Evolutionary conservation across 2,113 vertebrate genomes (phyloP).

Genomic region (Rhynchomys soricoides): DNA sequence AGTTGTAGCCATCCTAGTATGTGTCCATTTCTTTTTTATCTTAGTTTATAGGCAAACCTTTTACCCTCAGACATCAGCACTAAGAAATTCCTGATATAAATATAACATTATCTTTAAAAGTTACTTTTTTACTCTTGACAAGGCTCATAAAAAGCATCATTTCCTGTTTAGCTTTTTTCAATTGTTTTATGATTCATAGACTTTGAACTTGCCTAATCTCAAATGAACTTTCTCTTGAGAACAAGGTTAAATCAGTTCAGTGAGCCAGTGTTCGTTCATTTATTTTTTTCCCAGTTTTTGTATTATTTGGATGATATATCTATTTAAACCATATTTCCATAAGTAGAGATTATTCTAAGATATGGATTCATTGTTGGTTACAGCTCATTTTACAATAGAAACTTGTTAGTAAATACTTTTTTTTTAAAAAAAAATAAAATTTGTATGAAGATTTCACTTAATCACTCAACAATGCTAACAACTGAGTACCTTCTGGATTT

Average conservation of each 20-base stretch:
- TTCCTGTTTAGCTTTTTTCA: constrained; percentile 60
- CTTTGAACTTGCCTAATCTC: constrained; percentile 71
- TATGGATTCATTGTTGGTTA: background rate
- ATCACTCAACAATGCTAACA: background rate
- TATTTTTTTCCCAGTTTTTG: background rate
- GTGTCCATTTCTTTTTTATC: background rate
- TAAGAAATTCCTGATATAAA: constrained; percentile 56
- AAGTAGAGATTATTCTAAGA: background rate
- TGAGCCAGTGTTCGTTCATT: background rate
- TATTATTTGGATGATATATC: constrained; percentile 6
- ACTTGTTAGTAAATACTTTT: background rate
- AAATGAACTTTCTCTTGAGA: constrained; percentile 62
- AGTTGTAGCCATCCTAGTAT: background rate
- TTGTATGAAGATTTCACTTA: background rate
- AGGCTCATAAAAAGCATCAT: constrained; percentile 45
- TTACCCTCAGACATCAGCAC: constrained; percentile 48
- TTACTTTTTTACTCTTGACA: constrained; percentile 49
- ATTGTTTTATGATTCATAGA: constrained; percentile 74
- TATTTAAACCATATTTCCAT: constrained; percentile 49
- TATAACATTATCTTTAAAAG: constrained; percentile 23
- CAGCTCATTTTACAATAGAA: constrained; percentile 5
- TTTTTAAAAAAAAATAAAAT: background rate
- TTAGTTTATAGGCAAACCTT: constrained; percentile 43
- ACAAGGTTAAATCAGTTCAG: constrained; percentile 69
- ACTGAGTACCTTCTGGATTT: background rate